These are phyloP conservation scores for Limnothrissa miodon DNA, from an alignment of 2,113 vertebrate genomes.

Conservation along the genomic window DNA sequence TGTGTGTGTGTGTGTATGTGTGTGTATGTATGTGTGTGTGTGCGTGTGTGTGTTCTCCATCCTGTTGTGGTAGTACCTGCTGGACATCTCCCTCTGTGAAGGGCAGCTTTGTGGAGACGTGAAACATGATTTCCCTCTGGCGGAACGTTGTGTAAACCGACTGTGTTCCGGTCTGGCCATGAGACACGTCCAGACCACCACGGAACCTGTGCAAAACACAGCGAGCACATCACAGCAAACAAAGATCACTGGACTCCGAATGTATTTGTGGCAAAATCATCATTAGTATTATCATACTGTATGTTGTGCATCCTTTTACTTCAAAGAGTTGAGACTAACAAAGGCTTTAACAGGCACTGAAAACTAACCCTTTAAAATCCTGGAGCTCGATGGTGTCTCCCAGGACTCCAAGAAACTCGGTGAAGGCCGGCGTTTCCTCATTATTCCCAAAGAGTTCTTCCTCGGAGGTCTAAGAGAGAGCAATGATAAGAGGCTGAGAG, in stretches of 20 bases:
- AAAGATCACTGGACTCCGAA: not conserved
- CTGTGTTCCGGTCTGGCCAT: slow-evolving; percentile 90
- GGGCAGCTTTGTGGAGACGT: slow-evolving; percentile 92
- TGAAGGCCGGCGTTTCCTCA: slow-evolving; percentile 85
- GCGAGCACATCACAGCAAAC: not conserved
- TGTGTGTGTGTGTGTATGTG: not conserved
- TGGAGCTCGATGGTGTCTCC: slow-evolving; percentile 88
- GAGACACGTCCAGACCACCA: slow-evolving; percentile 91
- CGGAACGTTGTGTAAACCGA: slow-evolving; percentile 90
- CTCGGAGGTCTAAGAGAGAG: slow-evolving; percentile 80
- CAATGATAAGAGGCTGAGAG: not conserved
- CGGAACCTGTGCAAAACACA: slow-evolving; percentile 77
- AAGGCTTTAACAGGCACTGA: not conserved
- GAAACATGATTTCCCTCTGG: slow-evolving; percentile 95
- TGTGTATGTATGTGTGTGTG: not conserved
- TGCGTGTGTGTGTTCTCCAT: not conserved
- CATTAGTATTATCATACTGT: too few species aligned
- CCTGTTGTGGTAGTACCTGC: slow-evolving; percentile 78
- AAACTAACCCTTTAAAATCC: slow-evolving; percentile 89
- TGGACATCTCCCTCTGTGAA: slow-evolving; percentile 92
- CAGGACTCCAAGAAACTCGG: slow-evolving; percentile 84
- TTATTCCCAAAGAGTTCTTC: slow-evolving; percentile 91
- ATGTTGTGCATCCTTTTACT: not conserved
- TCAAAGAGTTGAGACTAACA: not conserved
- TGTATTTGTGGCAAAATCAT: not conserved